Conservation (phyloP, 2,113 vertebrate genomes). For the Alouatta palliata region DNA sequence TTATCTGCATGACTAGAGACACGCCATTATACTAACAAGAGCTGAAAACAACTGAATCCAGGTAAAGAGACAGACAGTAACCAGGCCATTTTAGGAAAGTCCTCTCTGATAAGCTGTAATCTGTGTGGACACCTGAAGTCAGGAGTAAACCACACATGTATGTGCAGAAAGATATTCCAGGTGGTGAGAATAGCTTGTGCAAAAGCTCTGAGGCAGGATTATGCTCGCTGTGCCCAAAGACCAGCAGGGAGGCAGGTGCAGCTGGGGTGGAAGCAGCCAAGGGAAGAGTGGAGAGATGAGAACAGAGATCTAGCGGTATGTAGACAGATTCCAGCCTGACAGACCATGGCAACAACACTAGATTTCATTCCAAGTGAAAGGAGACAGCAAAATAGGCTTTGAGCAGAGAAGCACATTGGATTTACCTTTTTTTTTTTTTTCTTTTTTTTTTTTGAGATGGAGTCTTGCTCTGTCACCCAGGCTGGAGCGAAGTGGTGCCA, state of each 20-base stretch:
- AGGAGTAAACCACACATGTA: background rate
- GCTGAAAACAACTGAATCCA: background rate
- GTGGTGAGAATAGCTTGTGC: background rate
- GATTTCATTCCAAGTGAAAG: background rate
- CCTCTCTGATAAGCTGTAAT: background rate
- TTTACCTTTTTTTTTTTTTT: too few species aligned
- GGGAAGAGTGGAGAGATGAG: background rate
- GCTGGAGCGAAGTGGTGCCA: too few species aligned
- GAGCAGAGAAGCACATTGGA: background rate
- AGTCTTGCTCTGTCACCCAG: too few species aligned
- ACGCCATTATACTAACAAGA: background rate
- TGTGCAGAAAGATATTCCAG: background rate
- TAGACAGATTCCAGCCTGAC: background rate
- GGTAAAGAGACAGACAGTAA: background rate
- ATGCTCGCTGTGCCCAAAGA: background rate
- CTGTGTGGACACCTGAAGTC: background rate
- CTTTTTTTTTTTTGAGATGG: too few species aligned
- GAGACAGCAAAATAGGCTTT: background rate
- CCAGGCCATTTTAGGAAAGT: background rate
- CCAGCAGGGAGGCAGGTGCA: background rate
- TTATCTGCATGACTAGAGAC: background rate
- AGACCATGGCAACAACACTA: background rate
- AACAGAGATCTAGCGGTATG: background rate
- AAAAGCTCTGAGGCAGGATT: background rate
- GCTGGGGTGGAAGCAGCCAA: background rate